Evolutionary conservation across 2,888 invertebrate genomes (phyloP).

Genomic region (Dasypolia templi): DNA sequence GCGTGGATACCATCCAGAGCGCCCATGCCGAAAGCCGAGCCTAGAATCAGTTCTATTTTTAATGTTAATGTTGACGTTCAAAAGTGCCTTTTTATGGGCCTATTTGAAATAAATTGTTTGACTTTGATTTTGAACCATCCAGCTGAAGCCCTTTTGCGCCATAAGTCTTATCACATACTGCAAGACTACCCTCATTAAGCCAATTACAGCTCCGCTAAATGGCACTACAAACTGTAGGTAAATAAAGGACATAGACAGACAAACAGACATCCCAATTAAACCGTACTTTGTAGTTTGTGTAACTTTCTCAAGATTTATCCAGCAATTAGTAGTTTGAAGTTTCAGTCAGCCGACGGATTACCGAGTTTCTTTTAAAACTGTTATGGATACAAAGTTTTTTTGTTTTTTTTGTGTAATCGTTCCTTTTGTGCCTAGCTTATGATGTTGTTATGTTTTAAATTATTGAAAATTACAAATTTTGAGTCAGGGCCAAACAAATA

Average conservation of each 20-base stretch:
- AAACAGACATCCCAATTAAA: conserved; percentile 72
- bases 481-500: too few species aligned
- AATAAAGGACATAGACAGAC: conserved; percentile 42
- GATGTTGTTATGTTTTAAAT: too few species aligned
- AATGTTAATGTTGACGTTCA: too few species aligned
- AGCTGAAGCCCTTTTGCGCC: background rate
- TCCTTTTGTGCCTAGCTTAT: background rate
- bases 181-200: conserved; percentile 37
- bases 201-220: conserved; percentile 56
- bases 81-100: too few species aligned
- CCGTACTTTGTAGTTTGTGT: conserved; percentile 64
- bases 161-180: background rate
- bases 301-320: conserved; percentile 73
- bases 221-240: conserved; percentile 31
- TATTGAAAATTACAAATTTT: too few species aligned
- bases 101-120: too few species aligned
- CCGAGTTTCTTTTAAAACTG: conserved; percentile 62
- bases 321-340: conserved; percentile 75
- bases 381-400: conserved; percentile 24
- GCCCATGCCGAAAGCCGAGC: too few species aligned
- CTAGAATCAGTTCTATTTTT: too few species aligned
- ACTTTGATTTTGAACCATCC: too few species aligned
- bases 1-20: too few species aligned
- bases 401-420: conserved; percentile 1
- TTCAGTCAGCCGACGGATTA: conserved; percentile 50